Evolutionary conservation across 2,888 invertebrate species (phyloP), one percentile per base, ranked within the genome.

Genomic region (Drosophila nr. perissopoda): DNA sequence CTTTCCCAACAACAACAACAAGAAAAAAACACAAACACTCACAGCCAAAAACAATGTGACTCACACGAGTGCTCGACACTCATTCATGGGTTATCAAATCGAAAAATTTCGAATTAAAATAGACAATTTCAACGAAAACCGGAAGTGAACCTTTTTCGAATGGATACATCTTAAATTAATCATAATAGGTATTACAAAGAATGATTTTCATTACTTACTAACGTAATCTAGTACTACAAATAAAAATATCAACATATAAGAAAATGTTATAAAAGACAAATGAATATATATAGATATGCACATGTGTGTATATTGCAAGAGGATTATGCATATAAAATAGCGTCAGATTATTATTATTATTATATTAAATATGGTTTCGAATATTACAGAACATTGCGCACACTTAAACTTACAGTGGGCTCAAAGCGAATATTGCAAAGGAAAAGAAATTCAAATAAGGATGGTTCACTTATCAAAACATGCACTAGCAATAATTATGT

Each of bases 321-420:
- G 16, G 10, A 16, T 45, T 42, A 45, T 59, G 45, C 36, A 74
- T 73, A 77, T 25, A 66, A 78, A 82, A 75, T 51, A 66, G 78
- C 81, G 58, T 69, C 65, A 66, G 75, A 60, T 67, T 56, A 48
- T 60, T 56, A 58, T 60, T 51, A 18, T 40, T 62, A 13, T 3
- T 21, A 31, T 25, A n/a, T n/a, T n/a, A 36, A 51, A 36, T 34
- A 36, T 21, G 60, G 16, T 42, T 18, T 48, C 18, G 21, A 31
- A 13, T 49, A 25, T 45, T 42, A n/a, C 13, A 29, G 33, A 16
- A 21, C 10, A 51, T 33, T 38, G 59, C 25, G 54, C 34, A 51
- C 16, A 40, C 36, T 45, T 64, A 42, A 29, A n/a, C 48, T 64
- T 62, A 48, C 61, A n/a, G 29, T 21, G 16, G 10, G 27, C 18